Evolutionary conservation across 2,797 vertebrate species (phyloP), one percentile per base, ranked within the genome.

Genomic region (Takifugu rubripes): DNA sequence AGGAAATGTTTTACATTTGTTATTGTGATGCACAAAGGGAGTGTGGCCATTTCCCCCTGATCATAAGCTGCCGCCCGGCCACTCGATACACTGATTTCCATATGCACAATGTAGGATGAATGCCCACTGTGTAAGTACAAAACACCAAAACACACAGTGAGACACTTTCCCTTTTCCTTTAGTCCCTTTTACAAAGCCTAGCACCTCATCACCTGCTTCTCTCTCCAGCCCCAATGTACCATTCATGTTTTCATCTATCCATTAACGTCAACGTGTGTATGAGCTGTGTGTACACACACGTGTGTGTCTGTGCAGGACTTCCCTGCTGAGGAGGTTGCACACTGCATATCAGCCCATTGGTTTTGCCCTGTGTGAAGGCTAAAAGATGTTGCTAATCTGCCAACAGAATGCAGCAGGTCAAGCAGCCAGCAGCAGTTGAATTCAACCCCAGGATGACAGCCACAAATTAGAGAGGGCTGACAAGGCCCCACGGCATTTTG

Each of bases 401-500:
- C 72, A 54, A 56, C 68, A 85, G 81, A 84, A 85, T 75, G 63
- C 74, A 55, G 48, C 78, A 56, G 84, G 90, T 92, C 89, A 88
- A 83, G 77, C 85, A 79, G 78, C 81, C 84, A 72, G 66, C 77
- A 44, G 74, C 45, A 73, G 65, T 74, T 85, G 83, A 82, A 89
- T 90, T 87, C 81, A 86, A 73, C 77, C 79, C 56, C 64, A 75
- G 75, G 85, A 83, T 79, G 75, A 65, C 71, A 65, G 84, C 85
- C 85, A 84, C 87, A 89, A 89, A 90, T 91, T 88, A 86, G 82
- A 78, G 76, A 66, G 66, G 73, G 74, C 70, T 74, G 82, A 88
- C 86, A 88, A 83, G 86, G 66, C 84, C 83, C 79, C 26, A 56
- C 68, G 26, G 81, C 77, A 75, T 83, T 79, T 67, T 83, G 78